These are phyloP conservation scores for Zaprionus taronus DNA, from an alignment of 1,140 invertebrate species.

Conservation along the genomic window DNA sequence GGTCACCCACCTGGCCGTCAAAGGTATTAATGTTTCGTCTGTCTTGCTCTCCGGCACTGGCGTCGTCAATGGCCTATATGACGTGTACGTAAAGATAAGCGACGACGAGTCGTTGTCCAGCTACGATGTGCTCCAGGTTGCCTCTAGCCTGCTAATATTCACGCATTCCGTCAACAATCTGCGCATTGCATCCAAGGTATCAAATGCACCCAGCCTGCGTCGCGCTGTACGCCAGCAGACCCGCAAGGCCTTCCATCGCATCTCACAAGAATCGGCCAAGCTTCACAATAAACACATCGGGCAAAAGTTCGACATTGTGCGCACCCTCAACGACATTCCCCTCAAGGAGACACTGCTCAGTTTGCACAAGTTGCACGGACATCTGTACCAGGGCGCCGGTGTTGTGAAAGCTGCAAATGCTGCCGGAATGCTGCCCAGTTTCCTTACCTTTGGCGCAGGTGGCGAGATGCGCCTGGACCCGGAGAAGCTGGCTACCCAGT, in stretches of 20 bases:
- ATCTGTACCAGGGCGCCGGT: conserved; percentile 45
- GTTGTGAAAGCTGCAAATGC: conserved; percentile 32
- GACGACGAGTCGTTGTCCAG: conserved; percentile 59
- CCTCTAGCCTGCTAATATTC: conserved; percentile 69
- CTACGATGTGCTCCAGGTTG: conserved; percentile 65
- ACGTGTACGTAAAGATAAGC: conserved; percentile 66
- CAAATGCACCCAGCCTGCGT: conserved; percentile 57
- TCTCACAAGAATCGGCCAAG: conserved; percentile 54
- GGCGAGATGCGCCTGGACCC: conserved; percentile 53
- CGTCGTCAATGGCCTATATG: conserved; percentile 62
- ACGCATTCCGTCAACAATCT: conserved; percentile 77
- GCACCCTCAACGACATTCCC: conserved; percentile 75
- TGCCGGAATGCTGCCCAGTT: conserved; percentile 42
- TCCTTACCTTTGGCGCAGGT: conserved; percentile 25
- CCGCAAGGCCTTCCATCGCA: conserved; percentile 52
- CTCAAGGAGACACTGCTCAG: conserved; percentile 62
- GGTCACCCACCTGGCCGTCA: conserved; percentile 55
- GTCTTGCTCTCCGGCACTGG: conserved; percentile 69
- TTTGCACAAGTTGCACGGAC: conserved; percentile 51
- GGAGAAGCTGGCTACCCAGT: conserved; percentile 36
- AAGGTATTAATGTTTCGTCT: conserved; percentile 68
- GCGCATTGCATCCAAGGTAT: conserved; percentile 61
- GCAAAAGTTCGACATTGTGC: conserved; percentile 69
- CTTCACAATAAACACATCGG: conserved; percentile 30
- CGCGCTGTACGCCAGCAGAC: conserved; percentile 47